Evolutionary conservation across 1,140 invertebrate genomes (phyloP), one percentile per base, ranked within the genome.

Genomic region (Drosophila sp.): DNA sequence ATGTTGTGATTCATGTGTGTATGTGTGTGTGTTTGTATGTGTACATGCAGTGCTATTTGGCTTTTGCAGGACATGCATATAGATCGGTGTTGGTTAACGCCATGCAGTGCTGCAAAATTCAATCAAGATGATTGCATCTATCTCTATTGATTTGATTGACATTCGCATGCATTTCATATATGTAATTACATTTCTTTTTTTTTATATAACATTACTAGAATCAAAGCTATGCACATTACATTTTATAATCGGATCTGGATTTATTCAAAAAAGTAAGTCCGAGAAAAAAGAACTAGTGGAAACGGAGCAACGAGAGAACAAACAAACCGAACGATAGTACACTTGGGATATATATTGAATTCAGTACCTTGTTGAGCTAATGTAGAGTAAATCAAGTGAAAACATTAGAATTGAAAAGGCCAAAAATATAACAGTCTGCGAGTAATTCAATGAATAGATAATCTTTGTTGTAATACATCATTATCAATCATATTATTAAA

Each of bases 331-430:
- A 89, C 80, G 38, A 54, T 76, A 67, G 64, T 76, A 84, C 72
- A 63, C 59, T 71, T 78, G 74, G 69, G 62, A 76, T 71, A 66
- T 81, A 72, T 78, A 61, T 48, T 53, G 69, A 74, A 76, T 74
- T 87, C 84, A 80, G 73, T 89, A 89, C 83, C 83, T 89, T 89
- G 83, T 91, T 84, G 83, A 90, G 80, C 76, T 90, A 87, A 91
- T 92, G 92, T 92, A 92, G 90, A 92, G 91, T 90, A 92, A 91
- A 91, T 92, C 89, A 92, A 92, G 83, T 89, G 90, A 92, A 92
- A 92, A 92, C 90, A 92, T 91, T 90, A 92, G 86, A 91, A 92
- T 86, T 89, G 90, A 92, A 92, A 92, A 92, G 78, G 87, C 89
- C 90, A 91, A 92, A 91, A 92, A 92, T 91, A 91, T 92, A 89